Evolutionary conservation across 2,797 vertebrate genomes (phyloP).

Genomic region (Chiroxiphia lanceolata): DNA sequence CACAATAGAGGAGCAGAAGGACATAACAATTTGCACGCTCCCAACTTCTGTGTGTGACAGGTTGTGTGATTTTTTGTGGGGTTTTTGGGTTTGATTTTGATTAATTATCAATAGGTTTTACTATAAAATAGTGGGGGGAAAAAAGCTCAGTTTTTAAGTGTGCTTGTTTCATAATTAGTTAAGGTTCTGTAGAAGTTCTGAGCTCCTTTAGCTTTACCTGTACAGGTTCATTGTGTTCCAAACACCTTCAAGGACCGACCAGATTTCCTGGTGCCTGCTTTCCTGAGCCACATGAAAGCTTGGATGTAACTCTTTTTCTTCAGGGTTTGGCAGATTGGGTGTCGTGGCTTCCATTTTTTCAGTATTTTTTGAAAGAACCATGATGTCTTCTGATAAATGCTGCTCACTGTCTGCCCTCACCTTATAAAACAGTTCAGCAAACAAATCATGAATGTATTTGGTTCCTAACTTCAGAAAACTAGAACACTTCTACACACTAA

Average conservation of each 20-base stretch:
- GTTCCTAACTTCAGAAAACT: not conserved
- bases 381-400: conserved; percentile 60
- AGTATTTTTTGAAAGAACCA: conserved; percentile 63
- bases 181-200: not conserved
- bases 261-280: conserved; percentile 83
- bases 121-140: not conserved
- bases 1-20: not conserved
- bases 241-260: conserved; percentile 87
- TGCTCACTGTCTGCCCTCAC: conserved; percentile 63
- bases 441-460: conserved; percentile 34
- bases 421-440: conserved; percentile 64
- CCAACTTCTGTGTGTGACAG: not conserved
- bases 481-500: not conserved
- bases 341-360: conserved; percentile 68
- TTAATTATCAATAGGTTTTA: not conserved
- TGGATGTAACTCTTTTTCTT: conserved; percentile 70
- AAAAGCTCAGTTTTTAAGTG: not conserved
- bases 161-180: not conserved
- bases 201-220: conserved; percentile 77
- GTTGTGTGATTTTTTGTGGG: not conserved
- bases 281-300: conserved; percentile 54
- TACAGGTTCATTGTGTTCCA: conserved; percentile 83
- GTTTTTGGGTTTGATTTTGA: not conserved
- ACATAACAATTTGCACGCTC: not conserved
- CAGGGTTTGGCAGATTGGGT: conserved; percentile 30